phyloP scores from a whole-genome alignment of 2,113 vertebrate species.

The Tor tambroides region DNA sequence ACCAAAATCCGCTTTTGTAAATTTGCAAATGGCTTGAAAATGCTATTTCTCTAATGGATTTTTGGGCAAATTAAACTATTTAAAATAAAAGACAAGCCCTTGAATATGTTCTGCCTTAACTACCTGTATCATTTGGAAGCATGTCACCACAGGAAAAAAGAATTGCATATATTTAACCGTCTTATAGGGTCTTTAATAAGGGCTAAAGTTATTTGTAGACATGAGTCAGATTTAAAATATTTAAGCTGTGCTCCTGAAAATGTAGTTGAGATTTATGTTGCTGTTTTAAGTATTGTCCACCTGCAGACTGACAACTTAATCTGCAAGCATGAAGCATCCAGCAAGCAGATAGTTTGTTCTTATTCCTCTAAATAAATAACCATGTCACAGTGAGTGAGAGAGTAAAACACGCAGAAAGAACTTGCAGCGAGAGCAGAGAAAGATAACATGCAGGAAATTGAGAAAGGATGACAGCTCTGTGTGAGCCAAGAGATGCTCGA shows the following conservation, averaged over 20 bases:
- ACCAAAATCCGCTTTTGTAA: not conserved
- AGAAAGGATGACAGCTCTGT: constrained; percentile 30
- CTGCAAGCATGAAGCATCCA: constrained; percentile 31
- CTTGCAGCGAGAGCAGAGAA: not conserved
- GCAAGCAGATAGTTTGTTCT: not conserved
- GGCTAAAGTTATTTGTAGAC: not conserved
- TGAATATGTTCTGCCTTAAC: not conserved
- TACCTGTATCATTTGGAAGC: not conserved
- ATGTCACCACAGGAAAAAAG: not conserved
- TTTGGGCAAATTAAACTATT: not conserved
- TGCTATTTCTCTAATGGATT: not conserved
- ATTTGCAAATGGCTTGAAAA: not conserved
- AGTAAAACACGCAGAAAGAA: constrained; percentile 2
- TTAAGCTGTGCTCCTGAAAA: not conserved
- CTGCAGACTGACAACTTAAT: not conserved
- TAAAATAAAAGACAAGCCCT: not conserved
- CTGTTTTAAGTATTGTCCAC: not conserved
- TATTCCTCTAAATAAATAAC: constrained; percentile 5
- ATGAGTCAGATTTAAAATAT: not conserved
- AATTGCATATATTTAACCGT: not conserved
- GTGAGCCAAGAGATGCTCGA: constrained; percentile 23
- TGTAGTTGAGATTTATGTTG: not conserved
- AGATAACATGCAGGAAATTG: constrained; percentile 32
- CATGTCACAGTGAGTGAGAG: constrained; percentile 28
- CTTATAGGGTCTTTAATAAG: not conserved